These are phyloP conservation scores for Polypterus senegalus DNA, from an alignment of 2,113 vertebrate genomes.

Conservation along the genomic window DNA sequence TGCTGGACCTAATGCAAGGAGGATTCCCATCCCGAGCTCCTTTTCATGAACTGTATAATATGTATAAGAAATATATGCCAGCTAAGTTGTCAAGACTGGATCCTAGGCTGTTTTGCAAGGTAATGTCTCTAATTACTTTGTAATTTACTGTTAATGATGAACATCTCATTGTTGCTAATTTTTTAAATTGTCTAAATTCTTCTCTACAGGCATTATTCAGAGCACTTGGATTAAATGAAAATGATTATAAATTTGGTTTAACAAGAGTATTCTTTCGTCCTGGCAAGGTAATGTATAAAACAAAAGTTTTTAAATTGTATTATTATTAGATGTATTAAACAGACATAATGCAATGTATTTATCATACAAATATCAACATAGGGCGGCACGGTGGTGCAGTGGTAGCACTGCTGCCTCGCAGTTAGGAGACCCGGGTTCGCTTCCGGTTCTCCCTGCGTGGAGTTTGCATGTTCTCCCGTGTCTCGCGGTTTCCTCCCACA, in stretches of 20 bases:
- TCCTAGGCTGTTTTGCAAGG: conserved; percentile 95
- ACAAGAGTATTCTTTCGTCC: conserved; percentile 96
- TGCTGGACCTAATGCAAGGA: conserved; percentile 95
- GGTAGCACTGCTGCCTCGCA: no score
- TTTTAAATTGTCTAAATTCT: conserved; percentile 23
- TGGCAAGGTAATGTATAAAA: conserved; percentile 69
- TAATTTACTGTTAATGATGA: neutral
- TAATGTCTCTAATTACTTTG: conserved; percentile 19
- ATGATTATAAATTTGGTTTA: conserved; percentile 95
- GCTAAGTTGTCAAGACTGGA: conserved; percentile 80
- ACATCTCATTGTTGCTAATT: conserved; percentile 18
- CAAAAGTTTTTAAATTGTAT: no score
- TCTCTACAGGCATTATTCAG: conserved; percentile 87
- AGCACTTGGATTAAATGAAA: conserved; percentile 88
- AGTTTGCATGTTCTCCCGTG: no score
- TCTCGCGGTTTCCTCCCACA: no score
- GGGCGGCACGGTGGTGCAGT: no score
- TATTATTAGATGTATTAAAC: no score
- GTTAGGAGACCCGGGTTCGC: no score
- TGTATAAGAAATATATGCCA: conserved; percentile 96
- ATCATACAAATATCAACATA: no score
- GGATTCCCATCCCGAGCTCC: conserved; percentile 91
- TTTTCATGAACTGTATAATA: conserved; percentile 97
- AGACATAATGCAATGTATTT: no score
- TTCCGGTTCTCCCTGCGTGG: no score